Evolutionary conservation across 1,140 invertebrate genomes (phyloP), one percentile per base, ranked within the genome.

Genomic region (Latrodectus geometricus): DNA sequence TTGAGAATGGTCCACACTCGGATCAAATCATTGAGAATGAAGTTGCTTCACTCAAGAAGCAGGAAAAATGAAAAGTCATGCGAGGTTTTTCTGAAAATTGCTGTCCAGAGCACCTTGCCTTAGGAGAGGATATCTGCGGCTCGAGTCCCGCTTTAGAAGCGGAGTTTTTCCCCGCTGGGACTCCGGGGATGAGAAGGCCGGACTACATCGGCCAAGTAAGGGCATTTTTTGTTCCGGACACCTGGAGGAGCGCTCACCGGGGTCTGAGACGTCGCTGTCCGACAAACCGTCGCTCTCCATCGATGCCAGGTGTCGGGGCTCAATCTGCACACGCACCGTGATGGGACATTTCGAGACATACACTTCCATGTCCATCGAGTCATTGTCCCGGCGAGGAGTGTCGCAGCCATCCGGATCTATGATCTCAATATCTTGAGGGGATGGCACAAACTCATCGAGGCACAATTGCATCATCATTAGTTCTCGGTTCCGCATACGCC

Each of bases 271-370:
- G 65, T 88, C 87, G 49, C 80, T 88, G 66, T 88, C 87, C 21
- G 89, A 89, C 3, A 90, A 52, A 35, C 89, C 89, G 73, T 89
- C 89, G 72, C 88, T 89, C 66, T 89, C 89, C 80, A 90, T 88
- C 35, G 89, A 90, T 7, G 89, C 89, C 54, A 90, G 78, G 56
- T 88, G 81, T 14, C 88, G 79, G 15, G 88, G 85, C 20, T 87
- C 87, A 3, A 88, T 50, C 74, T 88, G 88, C 11, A 89, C 88
- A 20, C 79, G 74, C 5, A 88, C 79, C n/a, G 88, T 84, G 3
- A 89, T 87, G 20, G 88, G 88, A 50, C 84, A 87, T 61, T 75
- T 78, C 35, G 80, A 83, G n/a, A 88, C 56, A 21, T 88, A 88
- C 9, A 88, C 77, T 66, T 88, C 88, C 82, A 88, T 85, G 78